Percentiles rank a stretch among this genome's conserved stretches.
Evolutionary conservation across 2,113 vertebrate genomes (phyloP).

Genomic region (Trochalopteron elliotii): DNA sequence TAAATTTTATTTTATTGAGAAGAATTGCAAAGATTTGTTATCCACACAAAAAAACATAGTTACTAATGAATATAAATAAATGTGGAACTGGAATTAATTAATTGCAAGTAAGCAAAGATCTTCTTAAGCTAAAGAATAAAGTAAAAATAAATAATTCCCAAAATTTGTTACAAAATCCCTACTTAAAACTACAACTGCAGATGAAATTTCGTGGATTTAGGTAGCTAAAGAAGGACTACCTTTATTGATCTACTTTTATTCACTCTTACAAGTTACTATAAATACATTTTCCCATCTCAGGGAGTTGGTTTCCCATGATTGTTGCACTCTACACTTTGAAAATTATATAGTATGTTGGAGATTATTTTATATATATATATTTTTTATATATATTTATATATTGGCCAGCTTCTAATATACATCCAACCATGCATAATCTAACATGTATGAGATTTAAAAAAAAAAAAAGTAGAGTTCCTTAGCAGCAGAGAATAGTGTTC

Average conservation of each 20-base stretch:
- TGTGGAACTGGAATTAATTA: not conserved
- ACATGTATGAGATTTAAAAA: not conserved
- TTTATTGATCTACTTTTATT: not conserved
- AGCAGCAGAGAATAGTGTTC: not conserved
- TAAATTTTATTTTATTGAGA: not conserved
- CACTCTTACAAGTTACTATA: not conserved
- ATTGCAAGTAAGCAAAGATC: not conserved
- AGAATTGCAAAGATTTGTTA: not conserved
- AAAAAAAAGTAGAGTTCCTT: not conserved
- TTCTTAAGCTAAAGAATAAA: not conserved
- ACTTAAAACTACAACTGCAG: not conserved
- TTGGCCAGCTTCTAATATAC: not conserved
- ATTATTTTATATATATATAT: not conserved
- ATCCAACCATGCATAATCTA: not conserved
- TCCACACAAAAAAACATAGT: not conserved
- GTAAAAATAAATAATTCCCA: not conserved
- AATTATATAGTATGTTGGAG: not conserved
- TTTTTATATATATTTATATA: too few species aligned
- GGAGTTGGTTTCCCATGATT: not conserved
- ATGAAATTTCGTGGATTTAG: not conserved
- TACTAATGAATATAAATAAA: not conserved
- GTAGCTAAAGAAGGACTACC: not conserved
- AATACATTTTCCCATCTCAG: not conserved
- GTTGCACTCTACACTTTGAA: not conserved
- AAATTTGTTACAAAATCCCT: not conserved